Evolutionary conservation across 2,113 vertebrate species (phyloP).

Genomic region (Cryptomyrus ogoouensis): DNA sequence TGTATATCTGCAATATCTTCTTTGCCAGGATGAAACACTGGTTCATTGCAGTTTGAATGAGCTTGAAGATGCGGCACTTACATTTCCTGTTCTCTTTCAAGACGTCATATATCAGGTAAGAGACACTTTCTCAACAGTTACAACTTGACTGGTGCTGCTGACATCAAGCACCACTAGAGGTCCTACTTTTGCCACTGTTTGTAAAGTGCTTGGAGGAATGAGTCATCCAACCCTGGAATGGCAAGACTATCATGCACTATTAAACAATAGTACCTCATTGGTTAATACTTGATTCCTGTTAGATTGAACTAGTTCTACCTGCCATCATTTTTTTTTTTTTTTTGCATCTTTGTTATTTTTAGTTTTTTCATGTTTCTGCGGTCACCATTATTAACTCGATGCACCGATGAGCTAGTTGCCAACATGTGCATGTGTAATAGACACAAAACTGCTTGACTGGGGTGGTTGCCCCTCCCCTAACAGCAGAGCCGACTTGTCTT

Average conservation of each 20-base stretch:
- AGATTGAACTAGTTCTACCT: background rate
- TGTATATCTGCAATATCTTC: background rate
- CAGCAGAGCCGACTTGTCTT: slow-evolving; percentile 16
- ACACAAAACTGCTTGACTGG: background rate
- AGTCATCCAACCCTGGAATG: background rate
- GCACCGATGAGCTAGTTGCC: background rate
- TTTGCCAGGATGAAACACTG: slow-evolving; percentile 86
- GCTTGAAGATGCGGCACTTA: slow-evolving; percentile 94
- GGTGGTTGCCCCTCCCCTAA: background rate
- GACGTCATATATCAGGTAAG: slow-evolving; percentile 98
- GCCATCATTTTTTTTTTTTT: background rate
- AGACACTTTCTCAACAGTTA: background rate
- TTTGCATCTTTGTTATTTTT: background rate
- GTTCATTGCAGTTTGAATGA: slow-evolving; percentile 98
- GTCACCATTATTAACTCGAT: background rate
- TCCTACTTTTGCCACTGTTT: background rate
- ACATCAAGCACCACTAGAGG: background rate
- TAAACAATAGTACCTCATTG: background rate
- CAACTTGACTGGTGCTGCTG: background rate
- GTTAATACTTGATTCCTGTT: background rate
- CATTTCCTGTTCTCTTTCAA: slow-evolving; percentile 97
- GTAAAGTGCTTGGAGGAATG: background rate
- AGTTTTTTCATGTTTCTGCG: background rate
- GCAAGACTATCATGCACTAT: background rate
- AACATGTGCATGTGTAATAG: background rate